Evolutionary conservation across 2,888 invertebrate genomes (phyloP), one percentile per base, ranked within the genome.

Genomic region (Drosophila neonasuta): DNA sequence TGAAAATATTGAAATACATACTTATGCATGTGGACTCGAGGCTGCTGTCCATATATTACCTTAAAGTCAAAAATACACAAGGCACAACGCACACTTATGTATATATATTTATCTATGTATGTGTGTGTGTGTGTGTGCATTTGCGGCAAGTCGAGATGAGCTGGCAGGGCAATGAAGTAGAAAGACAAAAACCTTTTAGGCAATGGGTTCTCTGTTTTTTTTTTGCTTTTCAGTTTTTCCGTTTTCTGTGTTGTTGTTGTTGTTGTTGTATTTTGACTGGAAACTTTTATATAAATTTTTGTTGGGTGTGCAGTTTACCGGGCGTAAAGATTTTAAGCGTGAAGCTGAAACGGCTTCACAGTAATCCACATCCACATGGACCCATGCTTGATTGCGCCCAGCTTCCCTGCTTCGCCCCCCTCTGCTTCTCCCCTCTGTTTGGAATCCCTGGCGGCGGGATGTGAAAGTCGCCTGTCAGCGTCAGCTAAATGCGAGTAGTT

Each of bases 311-410:
- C 63, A 70, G 77, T 66, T 76, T 77, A 70, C 73, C 61, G 73
- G 70, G 77, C 76, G 73, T 73, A 73, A 76, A 77, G 76, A 67
- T 75, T 77, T 76, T 70, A 77, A 77, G 74, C 80, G 77, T 74
- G 72, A 84, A 79, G 78, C 83, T 65, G 67, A 67, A 80, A 75
- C 57, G 73, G 65, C 60, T 65, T 48, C 66, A 17, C 51, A 39
- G 68, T 81, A 84, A 84, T 81, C 85, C 82, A 75, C 74, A 75
- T 72, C 74, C 79, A 79, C 70, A 76, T 78, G 73, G 65, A 74
- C 62, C 51, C 60, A 79, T 74, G 82, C 68, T 69, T 84, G 79
- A 84, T 84, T 80, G 85, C 84, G 59, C 51, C 50, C 29, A 29
- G n/a, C 11, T 39, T 41, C 36, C 11, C 41, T 7, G 3, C 20